Evolutionary conservation across 2,888 invertebrate genomes (phyloP).

Genomic region (Embidobia sp.): DNA sequence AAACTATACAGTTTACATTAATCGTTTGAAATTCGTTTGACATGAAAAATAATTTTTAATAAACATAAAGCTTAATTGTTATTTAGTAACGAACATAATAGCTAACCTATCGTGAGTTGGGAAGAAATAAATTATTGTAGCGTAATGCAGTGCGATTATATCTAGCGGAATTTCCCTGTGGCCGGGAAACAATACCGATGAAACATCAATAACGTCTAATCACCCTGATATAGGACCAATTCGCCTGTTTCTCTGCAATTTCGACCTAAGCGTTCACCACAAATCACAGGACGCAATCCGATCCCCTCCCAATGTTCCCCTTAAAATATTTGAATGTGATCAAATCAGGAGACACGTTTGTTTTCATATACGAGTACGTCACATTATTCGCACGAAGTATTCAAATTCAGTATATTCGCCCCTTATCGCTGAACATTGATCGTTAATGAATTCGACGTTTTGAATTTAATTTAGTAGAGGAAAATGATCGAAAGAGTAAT

Average conservation of each 20-base stretch:
- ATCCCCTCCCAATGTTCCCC: slow-evolving; percentile 71
- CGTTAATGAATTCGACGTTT: slow-evolving; percentile 45
- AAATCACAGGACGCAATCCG: slow-evolving; percentile 76
- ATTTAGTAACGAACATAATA: slow-evolving; percentile 49
- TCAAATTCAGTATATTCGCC: slow-evolving; percentile 28
- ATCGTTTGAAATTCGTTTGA: background rate
- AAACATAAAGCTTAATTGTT: slow-evolving; percentile 63
- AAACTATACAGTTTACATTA: background rate
- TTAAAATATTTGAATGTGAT: slow-evolving; percentile 66
- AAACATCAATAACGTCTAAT: slow-evolving; percentile 78
- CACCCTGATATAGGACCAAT: slow-evolving; percentile 73
- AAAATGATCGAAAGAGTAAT: slow-evolving; percentile 24
- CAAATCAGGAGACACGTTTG: slow-evolving; percentile 62
- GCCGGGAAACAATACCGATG: slow-evolving; percentile 68
- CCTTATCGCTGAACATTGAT: slow-evolving; percentile 20
- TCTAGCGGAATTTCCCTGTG: slow-evolving; percentile 64
- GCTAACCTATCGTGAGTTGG: slow-evolving; percentile 40
- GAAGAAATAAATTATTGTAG: slow-evolving; percentile 60
- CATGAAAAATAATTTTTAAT: slow-evolving; percentile 36
- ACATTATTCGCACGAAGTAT: slow-evolving; percentile 39
- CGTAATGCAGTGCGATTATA: slow-evolving; percentile 65
- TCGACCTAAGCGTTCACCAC: slow-evolving; percentile 78
- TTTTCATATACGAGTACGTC: slow-evolving; percentile 46
- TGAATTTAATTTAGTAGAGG: slow-evolving; percentile 26
- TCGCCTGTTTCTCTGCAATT: slow-evolving; percentile 75